phyloP scores from a whole-genome alignment of 30 jellyfish, hydroid and myxozoan species.

The Haliclystus octoradiatus region DNA sequence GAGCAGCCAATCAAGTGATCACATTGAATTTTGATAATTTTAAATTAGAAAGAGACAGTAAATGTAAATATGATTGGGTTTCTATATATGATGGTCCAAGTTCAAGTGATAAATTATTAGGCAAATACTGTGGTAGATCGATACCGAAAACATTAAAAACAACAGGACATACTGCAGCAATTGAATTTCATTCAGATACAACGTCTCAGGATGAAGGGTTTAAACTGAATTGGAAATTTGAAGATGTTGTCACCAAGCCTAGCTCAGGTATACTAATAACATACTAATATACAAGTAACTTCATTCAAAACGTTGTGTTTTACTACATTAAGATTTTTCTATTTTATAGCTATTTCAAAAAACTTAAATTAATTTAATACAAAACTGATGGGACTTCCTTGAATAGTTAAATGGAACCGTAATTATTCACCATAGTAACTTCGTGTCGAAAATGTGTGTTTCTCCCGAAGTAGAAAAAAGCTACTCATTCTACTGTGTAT shows the following conservation, averaged over 20 bases:
- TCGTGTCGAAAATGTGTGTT: too few species aligned
- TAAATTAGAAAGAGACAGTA: slow-evolving; percentile 32
- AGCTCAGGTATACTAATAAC: too few species aligned
- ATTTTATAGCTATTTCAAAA: too few species aligned
- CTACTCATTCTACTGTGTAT: too few species aligned
- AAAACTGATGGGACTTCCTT: too few species aligned
- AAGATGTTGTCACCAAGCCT: neutral
- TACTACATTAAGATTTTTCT: too few species aligned
- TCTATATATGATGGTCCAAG: slow-evolving; percentile 46
- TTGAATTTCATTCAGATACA: neutral
- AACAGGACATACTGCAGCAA: slow-evolving; percentile 1
- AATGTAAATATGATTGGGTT: slow-evolving; percentile 36
- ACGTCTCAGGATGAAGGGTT: neutral
- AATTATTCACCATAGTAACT: too few species aligned
- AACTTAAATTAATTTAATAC: too few species aligned
- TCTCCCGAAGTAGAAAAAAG: too few species aligned
- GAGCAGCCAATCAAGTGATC: neutral
- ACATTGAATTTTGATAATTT: slow-evolving; percentile 29
- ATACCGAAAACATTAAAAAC: slow-evolving; percentile 35
- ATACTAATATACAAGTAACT: too few species aligned
- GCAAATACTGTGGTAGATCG: slow-evolving; percentile 30
- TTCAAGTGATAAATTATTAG: slow-evolving; percentile 20
- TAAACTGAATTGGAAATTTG: neutral
- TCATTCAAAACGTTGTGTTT: too few species aligned
- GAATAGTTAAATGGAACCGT: too few species aligned